Base-by-base conservation (phyloP, 2,113 vertebrate genomes). In the Aptenodytes patagonicus region DNA sequence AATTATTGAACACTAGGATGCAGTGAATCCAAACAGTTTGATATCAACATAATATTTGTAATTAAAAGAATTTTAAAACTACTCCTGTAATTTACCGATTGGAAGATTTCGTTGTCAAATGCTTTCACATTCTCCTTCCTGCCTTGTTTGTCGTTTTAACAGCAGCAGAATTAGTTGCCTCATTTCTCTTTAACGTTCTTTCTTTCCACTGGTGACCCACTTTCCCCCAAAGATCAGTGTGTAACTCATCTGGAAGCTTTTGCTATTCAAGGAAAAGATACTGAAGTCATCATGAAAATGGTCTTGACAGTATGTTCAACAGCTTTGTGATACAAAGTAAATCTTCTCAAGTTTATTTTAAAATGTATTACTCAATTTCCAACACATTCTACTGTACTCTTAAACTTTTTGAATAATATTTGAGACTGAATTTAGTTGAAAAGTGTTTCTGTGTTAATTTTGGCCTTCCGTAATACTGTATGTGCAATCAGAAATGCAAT, bases 291-390 rank as follows among this genome's bases (percentile, higher is more conserved):
- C 24, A 36, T 66, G 40, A 73, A 82, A 81, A 70, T 55, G 18
- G 16, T 64, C n/a, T 82, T 79, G 79, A 96, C 87, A 69, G 42
- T 87, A n/a, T 42, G 46, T 88, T 94, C 61, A 51, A 87, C 65
- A 95, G 94, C 89, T 95, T 96, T 90, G 81, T 96, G 95, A 96
- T 87, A 90, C 49, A 57, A 55, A 86, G 64, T 70, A 81, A 60
- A 38, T 89, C 24, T 79, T 96, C 78, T 93, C 90, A 95, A 94
- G 83, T 96, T 97, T 95, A 92, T 96, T 89, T 95, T 92, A 65
- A 83, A 92, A 66, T 75, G 40, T 91, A 73, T 89, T 94, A 91
- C 47, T 94, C 29, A 64, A 31, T 11, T 34, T 88, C 32, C 32
- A 76, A 72, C 16, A 36, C 8, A 22, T 51, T 83, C 26, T 72